Conservation (phyloP, 2,888 invertebrate species). For the Flexamia atlantica region DNA sequence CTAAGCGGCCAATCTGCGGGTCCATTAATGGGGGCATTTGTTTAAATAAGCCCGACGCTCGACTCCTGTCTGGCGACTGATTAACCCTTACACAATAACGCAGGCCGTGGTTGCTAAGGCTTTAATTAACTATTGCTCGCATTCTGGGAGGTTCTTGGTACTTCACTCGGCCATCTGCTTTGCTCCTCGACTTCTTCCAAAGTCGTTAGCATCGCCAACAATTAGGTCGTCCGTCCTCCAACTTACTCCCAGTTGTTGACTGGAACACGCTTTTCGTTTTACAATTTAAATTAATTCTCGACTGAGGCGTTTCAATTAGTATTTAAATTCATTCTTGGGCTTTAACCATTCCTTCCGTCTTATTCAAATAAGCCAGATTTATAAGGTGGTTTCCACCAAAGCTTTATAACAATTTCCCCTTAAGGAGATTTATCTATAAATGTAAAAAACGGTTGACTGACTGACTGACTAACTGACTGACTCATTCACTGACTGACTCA, state of each 20-base stretch:
- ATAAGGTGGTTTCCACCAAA: not conserved
- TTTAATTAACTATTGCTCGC: constrained; percentile 69
- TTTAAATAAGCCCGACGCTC: constrained; percentile 36
- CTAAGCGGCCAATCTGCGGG: not conserved
- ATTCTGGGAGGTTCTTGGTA: constrained; percentile 55
- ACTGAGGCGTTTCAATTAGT: constrained; percentile 24
- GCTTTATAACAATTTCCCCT: no score
- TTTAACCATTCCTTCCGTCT: constrained; percentile 1
- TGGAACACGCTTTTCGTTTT: constrained; percentile 46
- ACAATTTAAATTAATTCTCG: constrained; percentile 42
- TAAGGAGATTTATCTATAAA: no score
- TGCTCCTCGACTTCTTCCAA: constrained; percentile 59
- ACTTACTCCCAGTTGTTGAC: constrained; percentile 6
- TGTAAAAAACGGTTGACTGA: no score
- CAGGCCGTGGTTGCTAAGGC: constrained; percentile 52
- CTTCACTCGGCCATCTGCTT: constrained; percentile 60
- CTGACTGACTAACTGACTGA: no score
- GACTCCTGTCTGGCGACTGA: constrained; percentile 33
- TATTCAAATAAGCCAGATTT: constrained; percentile 11
- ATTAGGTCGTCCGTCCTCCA: constrained; percentile 60
- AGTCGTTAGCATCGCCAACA: constrained; percentile 63
- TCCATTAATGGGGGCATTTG: constrained; percentile 24
- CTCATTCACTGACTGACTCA: no score
- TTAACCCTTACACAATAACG: constrained; percentile 47
- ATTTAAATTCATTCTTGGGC: constrained; percentile 35